Evolutionary conservation across 2,113 vertebrate species (phyloP), one percentile per base, ranked within the genome.

Genomic region (Tyto alba): DNA sequence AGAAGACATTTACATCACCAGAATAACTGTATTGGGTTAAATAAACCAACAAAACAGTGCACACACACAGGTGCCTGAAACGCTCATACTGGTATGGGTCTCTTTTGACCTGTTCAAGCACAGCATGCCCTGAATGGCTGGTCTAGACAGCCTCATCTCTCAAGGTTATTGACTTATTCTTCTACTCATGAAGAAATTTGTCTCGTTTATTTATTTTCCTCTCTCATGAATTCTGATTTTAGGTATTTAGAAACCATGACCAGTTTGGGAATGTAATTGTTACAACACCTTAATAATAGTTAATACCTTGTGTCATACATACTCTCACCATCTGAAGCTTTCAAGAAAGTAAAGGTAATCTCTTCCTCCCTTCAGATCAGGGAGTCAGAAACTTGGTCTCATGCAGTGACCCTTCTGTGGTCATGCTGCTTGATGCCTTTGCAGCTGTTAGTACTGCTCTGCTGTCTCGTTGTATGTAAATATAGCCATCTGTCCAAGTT

Each of bases 41-140:
- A 41, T 38, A 81, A 89, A 40, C 12, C 19, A 85, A 36, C 7
- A 55, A 43, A 32, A 13, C 21, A 59, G n/a, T 38, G 18, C 7
- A 36, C 3, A 3, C 10, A 5, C 0, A 0, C n/a, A n/a, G n/a
- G n/a, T 52, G 30, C 22, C 30, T 36, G 47, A 48, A 55, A 48
- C 23, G 17, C 34, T 74, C 4, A 9, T 15, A 2, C 11, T 76
- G 20, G 7, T 53, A 16, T 0, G 13, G 59, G 12, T 79, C n/a
- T 94, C 41, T 16, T 7, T 11, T 27, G 60, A 74, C 9, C 13
- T 29, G 3, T 25, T 92, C 17, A 22, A 5, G 8, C 0, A 0
- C 50, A 77, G 47, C 85, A 32, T 57, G 10, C 29, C 25, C 66
- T 63, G 55, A 56, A 32, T 38, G 36, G 25, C 48, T 52, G 52